A percentile compares a stretch with the other conserved stretches of the same genome.
Conservation (phyloP, 2,797 vertebrate genomes). For the Pampus argenteus region DNA sequence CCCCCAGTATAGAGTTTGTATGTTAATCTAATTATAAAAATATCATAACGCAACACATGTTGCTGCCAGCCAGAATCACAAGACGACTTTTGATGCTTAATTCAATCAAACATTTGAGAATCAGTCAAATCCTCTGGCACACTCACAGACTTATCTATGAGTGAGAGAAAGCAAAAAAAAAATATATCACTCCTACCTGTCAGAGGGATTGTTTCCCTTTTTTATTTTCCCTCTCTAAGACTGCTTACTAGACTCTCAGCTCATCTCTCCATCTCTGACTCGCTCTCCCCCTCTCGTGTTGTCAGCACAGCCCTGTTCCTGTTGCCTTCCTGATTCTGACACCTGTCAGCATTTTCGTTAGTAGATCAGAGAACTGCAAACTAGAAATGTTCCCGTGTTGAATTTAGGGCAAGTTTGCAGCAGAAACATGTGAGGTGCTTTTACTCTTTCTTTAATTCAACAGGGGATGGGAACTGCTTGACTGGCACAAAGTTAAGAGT, state of each 20-base stretch:
- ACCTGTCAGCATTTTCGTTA: constrained; percentile 87
- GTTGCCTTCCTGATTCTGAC: constrained; percentile 82
- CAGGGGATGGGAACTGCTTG: constrained; percentile 68
- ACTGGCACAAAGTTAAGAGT: constrained; percentile 69
- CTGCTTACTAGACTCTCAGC: constrained; percentile 79
- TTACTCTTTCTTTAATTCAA: constrained; percentile 76
- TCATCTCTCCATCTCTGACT: constrained; percentile 77
- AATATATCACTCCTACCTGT: constrained; percentile 72
- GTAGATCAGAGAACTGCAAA: constrained; percentile 84
- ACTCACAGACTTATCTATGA: constrained; percentile 56
- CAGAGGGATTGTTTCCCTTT: constrained; percentile 76
- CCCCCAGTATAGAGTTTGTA: constrained; percentile 65
- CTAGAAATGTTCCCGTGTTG: constrained; percentile 78
- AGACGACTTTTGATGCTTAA: constrained; percentile 70
- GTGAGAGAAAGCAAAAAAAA: constrained; percentile 27
- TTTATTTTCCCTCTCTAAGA: constrained; percentile 65
- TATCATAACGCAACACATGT: constrained; percentile 64
- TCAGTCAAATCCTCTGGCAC: constrained; percentile 68
- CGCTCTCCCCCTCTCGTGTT: constrained; percentile 66
- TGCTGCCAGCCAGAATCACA: constrained; percentile 61
- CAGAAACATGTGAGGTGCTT: constrained; percentile 73
- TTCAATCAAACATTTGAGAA: constrained; percentile 78
- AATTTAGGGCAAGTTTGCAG: constrained; percentile 82
- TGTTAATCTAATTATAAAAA: constrained; percentile 75
- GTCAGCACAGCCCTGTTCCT: constrained; percentile 76